Percentiles rank a stretch among this genome's conserved stretches.
These are phyloP conservation scores for Glyptemys insculpta DNA, from an alignment of 2,797 vertebrate species.

Conservation along the genomic window DNA sequence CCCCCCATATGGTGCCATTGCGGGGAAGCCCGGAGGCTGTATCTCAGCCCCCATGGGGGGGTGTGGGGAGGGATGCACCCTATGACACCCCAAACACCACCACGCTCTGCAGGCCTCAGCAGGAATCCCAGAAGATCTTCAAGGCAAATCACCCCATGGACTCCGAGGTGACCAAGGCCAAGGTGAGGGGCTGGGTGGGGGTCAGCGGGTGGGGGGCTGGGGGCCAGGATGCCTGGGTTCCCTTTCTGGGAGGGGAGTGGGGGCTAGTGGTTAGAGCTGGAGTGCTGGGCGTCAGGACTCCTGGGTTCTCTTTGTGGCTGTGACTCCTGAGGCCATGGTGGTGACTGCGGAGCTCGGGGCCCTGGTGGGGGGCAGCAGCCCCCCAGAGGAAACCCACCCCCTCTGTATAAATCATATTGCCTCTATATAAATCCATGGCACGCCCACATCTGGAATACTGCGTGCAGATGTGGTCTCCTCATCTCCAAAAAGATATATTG, in stretches of 20 bases:
- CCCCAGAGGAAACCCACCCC: background rate
- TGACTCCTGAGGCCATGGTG: background rate
- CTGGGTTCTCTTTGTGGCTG: background rate
- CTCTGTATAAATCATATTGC: no score
- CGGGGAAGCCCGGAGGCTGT: no score
- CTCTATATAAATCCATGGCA: no score
- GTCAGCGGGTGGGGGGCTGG: background rate
- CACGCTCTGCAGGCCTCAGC: conserved; percentile 85
- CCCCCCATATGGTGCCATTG: no score
- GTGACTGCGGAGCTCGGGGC: background rate
- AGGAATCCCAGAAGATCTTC: conserved; percentile 96
- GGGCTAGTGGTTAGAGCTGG: background rate
- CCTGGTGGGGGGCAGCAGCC: accelerated
- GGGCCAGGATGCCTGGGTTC: background rate
- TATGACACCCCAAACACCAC: background rate
- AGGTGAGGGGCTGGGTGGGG: conserved; percentile 79
- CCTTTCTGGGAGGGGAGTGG: background rate
- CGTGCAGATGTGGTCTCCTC: no score
- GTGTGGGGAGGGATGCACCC: background rate
- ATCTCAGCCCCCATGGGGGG: background rate
- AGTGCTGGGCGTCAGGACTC: background rate
- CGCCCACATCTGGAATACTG: no score
- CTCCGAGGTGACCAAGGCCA: conserved; percentile 92
- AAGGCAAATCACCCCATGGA: conserved; percentile 94
- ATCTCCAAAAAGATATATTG: no score